Conservation (phyloP, 2,797 vertebrate genomes). For the Cottoperca gobio region DNA sequence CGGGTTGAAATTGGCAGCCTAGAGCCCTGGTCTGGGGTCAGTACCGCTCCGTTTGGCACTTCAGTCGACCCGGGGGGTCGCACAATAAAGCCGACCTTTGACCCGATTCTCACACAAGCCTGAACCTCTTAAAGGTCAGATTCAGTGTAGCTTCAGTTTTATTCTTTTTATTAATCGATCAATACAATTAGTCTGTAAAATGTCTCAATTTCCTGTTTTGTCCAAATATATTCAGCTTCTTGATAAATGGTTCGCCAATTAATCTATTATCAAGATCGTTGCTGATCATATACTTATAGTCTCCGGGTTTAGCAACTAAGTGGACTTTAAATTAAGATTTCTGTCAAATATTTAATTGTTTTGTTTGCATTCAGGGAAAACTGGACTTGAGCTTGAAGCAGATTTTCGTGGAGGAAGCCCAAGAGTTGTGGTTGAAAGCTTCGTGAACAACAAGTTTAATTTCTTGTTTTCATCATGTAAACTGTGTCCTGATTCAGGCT, state of each 20-base stretch:
- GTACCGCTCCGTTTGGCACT: slow-evolving; percentile 34
- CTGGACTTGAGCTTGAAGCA: not conserved
- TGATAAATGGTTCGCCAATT: not conserved
- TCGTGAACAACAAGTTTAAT: too few relatives aligned
- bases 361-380: not conserved
- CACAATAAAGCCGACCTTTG: slow-evolving; percentile 9
- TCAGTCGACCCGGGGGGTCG: slow-evolving; percentile 14
- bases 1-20: slow-evolving; percentile 66
- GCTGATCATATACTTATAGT: not conserved
- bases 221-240: not conserved
- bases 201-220: not conserved
- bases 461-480: too few relatives aligned
- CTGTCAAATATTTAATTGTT: not conserved
- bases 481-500: too few relatives aligned
- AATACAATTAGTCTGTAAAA: not conserved
- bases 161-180: not conserved
- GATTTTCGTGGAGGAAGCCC: not conserved
- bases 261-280: not conserved
- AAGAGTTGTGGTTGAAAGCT: not conserved
- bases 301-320: not conserved
- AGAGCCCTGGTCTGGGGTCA: slow-evolving; percentile 39
- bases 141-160: slow-evolving; percentile 3
- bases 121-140: slow-evolving; percentile 7
- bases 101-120: slow-evolving; percentile 13
- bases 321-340: not conserved